A percentile compares a stretch with the other conserved stretches of the same genome.
Conservation (phyloP, 2,888 invertebrate species). For the Drosophila flavopinicola region DNA sequence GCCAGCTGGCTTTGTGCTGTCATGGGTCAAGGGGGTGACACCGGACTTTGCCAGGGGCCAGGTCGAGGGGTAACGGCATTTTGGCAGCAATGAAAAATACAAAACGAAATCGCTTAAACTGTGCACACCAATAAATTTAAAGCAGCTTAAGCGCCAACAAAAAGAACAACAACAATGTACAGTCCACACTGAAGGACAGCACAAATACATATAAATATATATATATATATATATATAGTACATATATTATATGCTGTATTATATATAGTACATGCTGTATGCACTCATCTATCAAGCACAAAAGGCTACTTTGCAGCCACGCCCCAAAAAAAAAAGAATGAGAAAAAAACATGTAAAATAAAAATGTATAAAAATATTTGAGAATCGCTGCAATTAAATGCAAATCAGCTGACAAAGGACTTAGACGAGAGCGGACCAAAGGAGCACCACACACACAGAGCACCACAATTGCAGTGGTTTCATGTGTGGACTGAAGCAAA, state of each 20-base stretch:
- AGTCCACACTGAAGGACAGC: constrained; percentile 27
- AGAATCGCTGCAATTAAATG: constrained; percentile 73
- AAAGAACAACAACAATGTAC: constrained; percentile 29
- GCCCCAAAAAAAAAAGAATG: constrained; percentile 23
- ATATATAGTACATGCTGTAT: background rate
- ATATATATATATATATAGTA: background rate
- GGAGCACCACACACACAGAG: constrained; percentile 11
- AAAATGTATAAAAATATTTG: constrained; percentile 25
- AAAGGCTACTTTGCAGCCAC: constrained; percentile 30
- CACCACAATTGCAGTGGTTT: constrained; percentile 37
- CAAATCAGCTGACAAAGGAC: constrained; percentile 70
- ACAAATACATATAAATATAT: background rate
- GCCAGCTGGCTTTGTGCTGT: background rate
- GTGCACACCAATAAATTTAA: constrained; percentile 79
- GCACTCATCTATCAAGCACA: constrained; percentile 23
- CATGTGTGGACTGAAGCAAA: constrained; percentile 38
- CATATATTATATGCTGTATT: fast-evolving
- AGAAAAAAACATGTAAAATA: background rate
- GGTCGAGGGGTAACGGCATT: constrained; percentile 28
- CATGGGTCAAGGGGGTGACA: background rate
- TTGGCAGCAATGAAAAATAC: constrained; percentile 51
- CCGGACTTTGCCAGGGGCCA: no score
- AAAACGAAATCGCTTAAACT: constrained; percentile 73
- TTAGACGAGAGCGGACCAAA: constrained; percentile 9
- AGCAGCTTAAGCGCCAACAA: constrained; percentile 71